Base-by-base conservation (phyloP, 2,888 invertebrate genomes). In the Drosophila yooni region DNA sequence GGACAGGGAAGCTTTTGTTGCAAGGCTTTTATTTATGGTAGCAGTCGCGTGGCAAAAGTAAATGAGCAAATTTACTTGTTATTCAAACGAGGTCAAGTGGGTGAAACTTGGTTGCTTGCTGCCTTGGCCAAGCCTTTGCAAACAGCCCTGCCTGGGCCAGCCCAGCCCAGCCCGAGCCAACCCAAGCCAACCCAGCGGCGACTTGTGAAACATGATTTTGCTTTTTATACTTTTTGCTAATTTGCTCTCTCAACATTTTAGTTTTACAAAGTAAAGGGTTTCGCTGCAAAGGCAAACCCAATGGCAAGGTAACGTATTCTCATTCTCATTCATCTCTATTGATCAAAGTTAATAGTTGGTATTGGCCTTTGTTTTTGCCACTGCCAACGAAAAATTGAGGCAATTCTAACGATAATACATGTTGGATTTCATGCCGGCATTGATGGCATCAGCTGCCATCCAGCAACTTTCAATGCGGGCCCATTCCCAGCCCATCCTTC, bases 141-240 rank as follows among this genome's bases (percentile, higher is more conserved):
- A 48, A 7, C 52, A 33, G 59, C 57, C 50, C 54, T 43, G 69
- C 61, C 40, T 34, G 18, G 21, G 15, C 46, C 67, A 31, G 31
- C 48, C 31, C 34, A 18, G 27, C 40, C 13, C 63, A 58, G 52
- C 66, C 11, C 51, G n/a, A 27, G n/a, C 40, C 31, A 13, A 21
- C 52, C 15, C 3, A 11, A 13, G 38, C 11, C 52, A 33, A 56
- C 57, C 51, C 59, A 52, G 68, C 58, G 80, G 81, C 82, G 84
- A 84, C 84, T 84, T 86, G 87, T 87, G 87, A 83, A 86, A 86
- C 87, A 86, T 87, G 87, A 87, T 87, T 86, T 86, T 82, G 81
- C 85, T 86, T 84, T 86, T 84, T 86, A 87, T 87, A 74, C 79
- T 82, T 82, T 79, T 86, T 81, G 79, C 84, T 87, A 85, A 85